Evolutionary conservation across 2,888 invertebrate species (phyloP), one percentile per base, ranked within the genome.

Genomic region (Tipula confusa): DNA sequence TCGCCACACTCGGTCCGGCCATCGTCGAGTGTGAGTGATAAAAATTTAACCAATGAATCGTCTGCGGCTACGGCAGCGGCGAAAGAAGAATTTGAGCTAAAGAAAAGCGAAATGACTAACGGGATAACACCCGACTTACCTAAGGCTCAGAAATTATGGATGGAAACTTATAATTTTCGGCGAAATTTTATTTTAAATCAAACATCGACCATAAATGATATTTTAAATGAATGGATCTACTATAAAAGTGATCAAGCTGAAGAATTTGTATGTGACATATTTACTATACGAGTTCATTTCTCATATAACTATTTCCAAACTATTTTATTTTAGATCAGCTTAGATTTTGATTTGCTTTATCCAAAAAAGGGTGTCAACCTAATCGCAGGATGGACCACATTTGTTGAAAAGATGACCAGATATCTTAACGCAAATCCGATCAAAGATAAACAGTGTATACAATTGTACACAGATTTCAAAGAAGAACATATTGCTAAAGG

Each of bases 81-180:
- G 1, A 64, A 64, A 18, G 64, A 64, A 64, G 64, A 64, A 64
- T 24, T 24, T 24, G 64, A 64, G 24, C 24, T 24, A 24, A 64
- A 64, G 24, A 64, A 64, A 64, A 24, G 3, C 9, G 64, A 64
- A 64, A 64, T 64, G 64, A 64, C 64, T 64, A 64, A 64, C 9
- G 64, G 64, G 64, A 64, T 64, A 64, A 64, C 64, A 64, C 64
- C 64, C 64, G 64, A 64, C 64, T 64, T 64, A 64, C 64, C 64
- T 64, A 64, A 64, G 64, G 80, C 80, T 29, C 29, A 80, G 5
- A 31, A 80, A 29, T 80, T 80, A 15, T 80, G 80, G 80, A 29
- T 29, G 31, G 29, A 80, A 80, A 80, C 80, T 29, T 80, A 80
- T 80, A n/a, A 80, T 29, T 31, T 80, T 80, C 80, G 80, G 11